These are phyloP conservation scores for Tapirus terrestris DNA, from an alignment of 2,113 vertebrate genomes.

Conservation along the genomic window DNA sequence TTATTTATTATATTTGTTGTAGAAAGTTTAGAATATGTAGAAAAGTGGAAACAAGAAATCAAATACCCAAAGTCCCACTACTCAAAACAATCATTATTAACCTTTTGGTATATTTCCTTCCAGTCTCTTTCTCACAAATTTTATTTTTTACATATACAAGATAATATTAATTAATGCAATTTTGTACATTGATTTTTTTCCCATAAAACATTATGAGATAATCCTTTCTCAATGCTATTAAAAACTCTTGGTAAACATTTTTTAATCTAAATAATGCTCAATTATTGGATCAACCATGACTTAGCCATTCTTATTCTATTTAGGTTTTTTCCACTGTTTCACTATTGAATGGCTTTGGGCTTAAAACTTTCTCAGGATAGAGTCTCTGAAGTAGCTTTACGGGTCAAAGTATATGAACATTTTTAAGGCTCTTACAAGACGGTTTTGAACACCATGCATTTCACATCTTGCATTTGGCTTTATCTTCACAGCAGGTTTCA, in stretches of 20 bases:
- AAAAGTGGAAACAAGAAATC: conserved; percentile 16
- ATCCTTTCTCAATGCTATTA: conserved; percentile 2
- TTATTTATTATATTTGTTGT: neutral
- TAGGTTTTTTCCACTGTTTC: neutral
- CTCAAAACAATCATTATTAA: neutral
- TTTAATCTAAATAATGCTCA: conserved; percentile 37
- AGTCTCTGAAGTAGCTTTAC: conserved; percentile 24
- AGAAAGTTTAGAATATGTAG: conserved; percentile 34
- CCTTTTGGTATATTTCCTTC: conserved; percentile 18
- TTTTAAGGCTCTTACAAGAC: neutral
- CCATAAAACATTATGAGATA: neutral
- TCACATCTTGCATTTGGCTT: neutral
- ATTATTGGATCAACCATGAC: neutral
- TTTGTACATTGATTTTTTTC: neutral
- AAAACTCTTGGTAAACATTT: conserved; percentile 18
- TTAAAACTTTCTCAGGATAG: neutral
- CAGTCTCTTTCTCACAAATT: neutral
- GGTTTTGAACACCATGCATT: neutral
- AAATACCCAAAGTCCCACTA: neutral
- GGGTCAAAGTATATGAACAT: neutral
- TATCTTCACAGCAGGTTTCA: conserved; percentile 32
- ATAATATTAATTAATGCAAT: neutral
- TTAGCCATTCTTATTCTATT: neutral
- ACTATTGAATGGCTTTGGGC: neutral
- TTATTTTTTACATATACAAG: neutral